Conservation (phyloP, 1,140 invertebrate species). For the Lepidostoma basale region DNA sequence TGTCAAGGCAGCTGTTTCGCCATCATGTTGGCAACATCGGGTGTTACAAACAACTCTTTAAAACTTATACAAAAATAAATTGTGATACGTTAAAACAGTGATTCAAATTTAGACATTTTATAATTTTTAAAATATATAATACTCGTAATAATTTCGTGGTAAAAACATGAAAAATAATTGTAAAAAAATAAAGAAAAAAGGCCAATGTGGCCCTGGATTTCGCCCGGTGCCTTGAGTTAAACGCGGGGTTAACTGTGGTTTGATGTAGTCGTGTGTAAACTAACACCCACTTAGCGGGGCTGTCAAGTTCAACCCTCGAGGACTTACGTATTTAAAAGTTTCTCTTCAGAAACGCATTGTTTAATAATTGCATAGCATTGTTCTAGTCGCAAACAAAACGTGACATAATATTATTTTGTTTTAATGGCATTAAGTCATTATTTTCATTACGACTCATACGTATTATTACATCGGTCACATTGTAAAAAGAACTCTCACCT, state of each 20-base stretch:
- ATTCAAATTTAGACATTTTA: background rate
- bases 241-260: slow-evolving; percentile 5
- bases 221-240: slow-evolving; percentile 1
- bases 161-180: background rate
- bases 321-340: background rate
- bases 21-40: too few relatives aligned
- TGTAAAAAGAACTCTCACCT: too few relatives aligned
- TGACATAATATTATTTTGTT: too few relatives aligned
- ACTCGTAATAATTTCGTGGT: background rate
- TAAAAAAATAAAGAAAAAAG: background rate
- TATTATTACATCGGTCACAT: too few relatives aligned
- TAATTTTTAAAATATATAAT: background rate
- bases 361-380: too few relatives aligned
- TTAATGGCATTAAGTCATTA: too few relatives aligned
- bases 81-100: background rate
- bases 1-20: too few relatives aligned
- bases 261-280: slow-evolving; percentile 3
- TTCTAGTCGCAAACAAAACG: too few relatives aligned
- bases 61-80: background rate
- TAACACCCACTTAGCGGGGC: background rate
- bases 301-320: slow-evolving; percentile 4
- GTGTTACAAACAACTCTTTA: background rate
- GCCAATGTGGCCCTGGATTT: background rate
- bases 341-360: too few relatives aligned
- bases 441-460: too few relatives aligned